These are phyloP conservation scores for Dendrolimus pini DNA, from an alignment of 2,888 invertebrate genomes.

Conservation along the genomic window DNA sequence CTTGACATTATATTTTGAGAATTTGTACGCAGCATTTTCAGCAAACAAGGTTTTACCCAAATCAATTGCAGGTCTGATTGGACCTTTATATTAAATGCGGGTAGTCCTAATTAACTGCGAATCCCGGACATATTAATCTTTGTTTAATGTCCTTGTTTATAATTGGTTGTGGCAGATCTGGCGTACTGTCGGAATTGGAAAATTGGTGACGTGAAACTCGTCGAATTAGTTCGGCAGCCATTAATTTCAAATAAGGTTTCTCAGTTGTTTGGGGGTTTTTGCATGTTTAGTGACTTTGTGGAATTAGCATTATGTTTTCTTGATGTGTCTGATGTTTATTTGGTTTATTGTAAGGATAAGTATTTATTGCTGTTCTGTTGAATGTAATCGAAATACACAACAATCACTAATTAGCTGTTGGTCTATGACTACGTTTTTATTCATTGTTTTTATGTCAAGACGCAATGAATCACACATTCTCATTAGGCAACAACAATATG, in stretches of 20 bases:
- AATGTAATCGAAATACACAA: too few species aligned
- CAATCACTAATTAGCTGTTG: too few species aligned
- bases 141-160: not conserved
- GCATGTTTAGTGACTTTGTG: not conserved
- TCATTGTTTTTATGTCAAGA: too few species aligned
- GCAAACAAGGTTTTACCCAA: too few species aligned
- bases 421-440: too few species aligned
- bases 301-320: not conserved
- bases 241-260: constrained; percentile 1
- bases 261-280: constrained; percentile 9
- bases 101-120: not conserved
- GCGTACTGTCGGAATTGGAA: not conserved
- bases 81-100: not conserved
- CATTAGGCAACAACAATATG: too few species aligned
- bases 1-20: too few species aligned
- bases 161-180: not conserved
- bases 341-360: too few species aligned
- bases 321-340: too few species aligned
- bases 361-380: too few species aligned
- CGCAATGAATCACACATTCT: too few species aligned
- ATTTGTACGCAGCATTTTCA: too few species aligned
- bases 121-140: not conserved
- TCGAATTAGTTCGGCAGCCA: not conserved
- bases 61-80: not conserved
- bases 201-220: not conserved